Evolutionary conservation across 2,113 vertebrate species (phyloP).

Genomic region (Pollimyrus isidori): DNA sequence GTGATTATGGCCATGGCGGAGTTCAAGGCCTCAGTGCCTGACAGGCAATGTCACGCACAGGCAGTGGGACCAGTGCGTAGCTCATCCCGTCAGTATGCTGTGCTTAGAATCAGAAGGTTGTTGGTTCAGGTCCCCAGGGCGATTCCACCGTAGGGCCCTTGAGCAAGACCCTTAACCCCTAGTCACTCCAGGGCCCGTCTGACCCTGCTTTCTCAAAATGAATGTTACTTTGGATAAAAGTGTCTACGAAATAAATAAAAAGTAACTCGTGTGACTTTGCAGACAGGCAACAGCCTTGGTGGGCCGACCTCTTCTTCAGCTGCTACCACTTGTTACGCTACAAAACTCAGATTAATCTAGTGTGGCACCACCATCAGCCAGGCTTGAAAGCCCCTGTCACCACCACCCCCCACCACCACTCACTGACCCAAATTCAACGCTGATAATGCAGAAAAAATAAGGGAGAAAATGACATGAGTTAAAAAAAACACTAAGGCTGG

Average conservation of each 20-base stretch:
- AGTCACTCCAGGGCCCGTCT: background rate
- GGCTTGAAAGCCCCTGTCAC: too few relatives aligned
- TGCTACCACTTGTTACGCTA: background rate
- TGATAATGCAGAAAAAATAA: background rate
- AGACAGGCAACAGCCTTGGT: background rate
- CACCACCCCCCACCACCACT: constrained; percentile 22
- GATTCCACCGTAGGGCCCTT: background rate
- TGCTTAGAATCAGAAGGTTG: background rate
- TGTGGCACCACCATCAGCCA: constrained; percentile 11
- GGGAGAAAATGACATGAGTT: background rate
- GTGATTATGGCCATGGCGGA: background rate
- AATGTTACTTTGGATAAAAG: background rate
- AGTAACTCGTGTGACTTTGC: background rate
- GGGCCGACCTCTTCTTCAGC: background rate
- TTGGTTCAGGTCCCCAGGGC: background rate
- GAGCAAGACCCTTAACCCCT: background rate
- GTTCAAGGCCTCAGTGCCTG: background rate
- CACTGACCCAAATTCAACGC: constrained; percentile 11
- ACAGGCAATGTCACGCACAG: background rate
- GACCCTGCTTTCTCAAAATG: background rate
- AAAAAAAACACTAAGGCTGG: background rate
- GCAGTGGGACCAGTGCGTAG: background rate
- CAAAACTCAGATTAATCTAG: background rate
- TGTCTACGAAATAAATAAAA: background rate
- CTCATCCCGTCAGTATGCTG: background rate